phyloP scores from a whole-genome alignment of 2,113 vertebrate genomes.

The Festucalex cinctus region DNA sequence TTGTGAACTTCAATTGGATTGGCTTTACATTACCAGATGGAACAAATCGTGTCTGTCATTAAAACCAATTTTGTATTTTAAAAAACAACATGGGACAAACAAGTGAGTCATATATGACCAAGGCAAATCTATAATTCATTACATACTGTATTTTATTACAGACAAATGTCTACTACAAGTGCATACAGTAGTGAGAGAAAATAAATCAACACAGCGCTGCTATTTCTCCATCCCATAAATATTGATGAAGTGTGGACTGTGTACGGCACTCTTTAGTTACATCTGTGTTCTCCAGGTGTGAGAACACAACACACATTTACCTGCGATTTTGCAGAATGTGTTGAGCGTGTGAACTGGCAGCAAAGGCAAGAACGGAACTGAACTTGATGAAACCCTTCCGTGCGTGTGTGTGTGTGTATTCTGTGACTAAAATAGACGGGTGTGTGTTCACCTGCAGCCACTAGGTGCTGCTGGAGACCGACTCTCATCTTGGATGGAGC shows the following conservation, averaged over 20 bases:
- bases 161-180: conserved; percentile 33
- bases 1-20: conserved; percentile 10
- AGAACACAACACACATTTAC: not conserved
- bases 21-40: conserved; percentile 11
- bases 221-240: conserved; percentile 15
- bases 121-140: conserved; percentile 41
- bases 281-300: too few species aligned
- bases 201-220: conserved; percentile 20
- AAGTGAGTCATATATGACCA: conserved; percentile 13
- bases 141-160: conserved; percentile 8
- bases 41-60: conserved; percentile 20
- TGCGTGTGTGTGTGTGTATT: conserved; percentile 8
- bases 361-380: conserved; percentile 29
- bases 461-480: conserved; percentile 96
- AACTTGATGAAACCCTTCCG: conserved; percentile 16
- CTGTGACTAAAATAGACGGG: conserved; percentile 17
- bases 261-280: conserved; percentile 10
- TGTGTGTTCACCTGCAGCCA: conserved; percentile 79
- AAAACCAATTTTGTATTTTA: conserved; percentile 22
- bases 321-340: not conserved
- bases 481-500: conserved; percentile 54
- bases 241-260: conserved; percentile 33
- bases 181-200: conserved; percentile 17
- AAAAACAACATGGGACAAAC: conserved; percentile 20
- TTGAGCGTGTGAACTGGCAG: conserved; percentile 24